Conservation (phyloP, 2,888 invertebrate species). For the Galerucella nymphaeae region DNA sequence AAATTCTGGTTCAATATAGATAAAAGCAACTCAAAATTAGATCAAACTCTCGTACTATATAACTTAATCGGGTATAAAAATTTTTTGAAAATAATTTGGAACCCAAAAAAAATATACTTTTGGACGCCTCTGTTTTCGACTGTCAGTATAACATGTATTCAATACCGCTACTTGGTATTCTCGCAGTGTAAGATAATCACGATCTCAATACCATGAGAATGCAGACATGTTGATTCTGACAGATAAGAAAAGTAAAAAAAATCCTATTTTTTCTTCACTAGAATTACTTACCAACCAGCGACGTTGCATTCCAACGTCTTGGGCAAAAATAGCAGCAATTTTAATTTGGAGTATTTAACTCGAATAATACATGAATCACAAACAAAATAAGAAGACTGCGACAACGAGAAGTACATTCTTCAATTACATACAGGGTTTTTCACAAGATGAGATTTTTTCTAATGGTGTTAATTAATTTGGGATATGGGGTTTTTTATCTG, state of each 20-base stretch:
- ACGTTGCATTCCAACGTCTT: slow-evolving; percentile 26
- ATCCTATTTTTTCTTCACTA: slow-evolving; percentile 19
- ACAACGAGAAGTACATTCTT: slow-evolving; percentile 13
- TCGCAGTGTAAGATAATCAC: slow-evolving; percentile 38
- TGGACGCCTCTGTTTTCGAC: neutral
- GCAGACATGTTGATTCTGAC: slow-evolving; percentile 38
- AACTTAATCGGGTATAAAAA: too few species aligned
- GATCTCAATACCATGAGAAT: slow-evolving; percentile 38
- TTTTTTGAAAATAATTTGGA: too few species aligned
- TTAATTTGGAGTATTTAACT: slow-evolving; percentile 27
- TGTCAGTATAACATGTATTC: slow-evolving; percentile 37
- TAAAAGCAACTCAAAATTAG: too few species aligned
- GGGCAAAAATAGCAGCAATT: slow-evolving; percentile 24
- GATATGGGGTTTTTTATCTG: too few species aligned
- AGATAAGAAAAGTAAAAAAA: slow-evolving; percentile 27
- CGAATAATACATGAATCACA: slow-evolving; percentile 30
- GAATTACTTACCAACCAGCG: slow-evolving; percentile 18
- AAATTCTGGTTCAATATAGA: too few species aligned
- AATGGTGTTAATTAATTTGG: too few species aligned
- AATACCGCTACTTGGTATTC: slow-evolving; percentile 41
- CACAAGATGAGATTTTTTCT: neutral
- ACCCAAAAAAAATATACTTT: neutral
- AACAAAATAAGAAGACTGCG: neutral
- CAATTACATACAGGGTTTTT: neutral
- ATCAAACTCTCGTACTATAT: too few species aligned